Evolutionary conservation across 2,113 vertebrate genomes (phyloP).

Genomic region (Neolamprologus sp.): DNA sequence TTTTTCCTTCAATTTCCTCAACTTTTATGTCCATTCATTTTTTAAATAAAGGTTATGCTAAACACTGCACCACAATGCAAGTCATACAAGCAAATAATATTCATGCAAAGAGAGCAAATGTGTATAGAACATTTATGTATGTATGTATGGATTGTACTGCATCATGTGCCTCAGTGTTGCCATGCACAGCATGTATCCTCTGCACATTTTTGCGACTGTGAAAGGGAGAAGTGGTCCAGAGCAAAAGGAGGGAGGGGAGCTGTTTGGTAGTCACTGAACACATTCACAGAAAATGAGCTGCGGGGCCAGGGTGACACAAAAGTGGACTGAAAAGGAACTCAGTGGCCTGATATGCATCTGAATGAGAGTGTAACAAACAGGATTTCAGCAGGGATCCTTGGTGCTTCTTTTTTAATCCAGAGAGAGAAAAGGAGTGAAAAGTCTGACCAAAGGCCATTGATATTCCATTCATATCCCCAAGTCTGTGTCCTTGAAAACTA

Average conservation of each 20-base stretch:
- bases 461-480: conserved; percentile 25
- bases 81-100: neutral
- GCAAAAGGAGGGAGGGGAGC: neutral
- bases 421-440: neutral
- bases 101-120: neutral
- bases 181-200: conserved; percentile 1
- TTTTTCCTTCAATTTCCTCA: neutral
- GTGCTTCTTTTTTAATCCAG: neutral
- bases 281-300: conserved; percentile 6
- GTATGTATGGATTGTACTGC: neutral
- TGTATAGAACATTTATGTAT: neutral
- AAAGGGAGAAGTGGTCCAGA: neutral
- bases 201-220: neutral
- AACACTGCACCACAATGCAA: neutral
- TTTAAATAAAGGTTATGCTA: neutral
- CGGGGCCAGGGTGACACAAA: neutral
- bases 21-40: neutral
- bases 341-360: conserved; percentile 40
- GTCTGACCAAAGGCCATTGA: neutral
- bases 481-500: neutral
- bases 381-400: neutral
- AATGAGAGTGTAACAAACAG: conserved; percentile 13
- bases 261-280: conserved; percentile 26
- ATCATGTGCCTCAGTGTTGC: neutral
- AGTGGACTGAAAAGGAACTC: neutral